Evolutionary conservation across 2,797 vertebrate genomes (phyloP).

Genomic region (Dryobates pubescens): DNA sequence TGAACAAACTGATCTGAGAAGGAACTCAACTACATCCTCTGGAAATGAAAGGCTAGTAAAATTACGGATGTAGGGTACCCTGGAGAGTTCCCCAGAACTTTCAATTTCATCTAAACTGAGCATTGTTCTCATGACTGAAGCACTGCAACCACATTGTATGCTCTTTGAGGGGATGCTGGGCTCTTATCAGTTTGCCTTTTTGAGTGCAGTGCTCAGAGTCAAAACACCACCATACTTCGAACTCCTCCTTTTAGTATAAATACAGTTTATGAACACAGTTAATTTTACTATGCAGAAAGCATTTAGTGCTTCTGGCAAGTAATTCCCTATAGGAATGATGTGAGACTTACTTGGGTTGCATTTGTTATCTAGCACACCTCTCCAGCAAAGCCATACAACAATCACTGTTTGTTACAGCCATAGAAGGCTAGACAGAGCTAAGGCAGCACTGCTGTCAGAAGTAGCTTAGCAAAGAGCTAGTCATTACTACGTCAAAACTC

Average conservation of each 20-base stretch:
- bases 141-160: rapidly evolving
- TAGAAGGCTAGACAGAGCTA: background rate
- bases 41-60: background rate
- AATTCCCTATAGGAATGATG: background rate
- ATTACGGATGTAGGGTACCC: background rate
- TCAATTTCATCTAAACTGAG: background rate
- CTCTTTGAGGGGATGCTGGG: background rate
- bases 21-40: background rate
- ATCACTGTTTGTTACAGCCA: background rate
- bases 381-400: background rate
- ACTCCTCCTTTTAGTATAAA: background rate
- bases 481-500: background rate
- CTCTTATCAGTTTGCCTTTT: background rate
- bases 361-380: background rate
- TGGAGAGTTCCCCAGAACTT: background rate
- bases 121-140: background rate
- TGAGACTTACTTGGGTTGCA: background rate
- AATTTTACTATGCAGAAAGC: background rate
- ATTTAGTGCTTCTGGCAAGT: background rate
- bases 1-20: background rate
- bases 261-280: background rate
- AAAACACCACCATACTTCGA: background rate
- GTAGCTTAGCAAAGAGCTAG: background rate
- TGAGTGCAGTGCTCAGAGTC: background rate
- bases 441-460: background rate